Base-by-base conservation (phyloP, 2,888 invertebrate species). In the Eucera pruinosa region DNA sequence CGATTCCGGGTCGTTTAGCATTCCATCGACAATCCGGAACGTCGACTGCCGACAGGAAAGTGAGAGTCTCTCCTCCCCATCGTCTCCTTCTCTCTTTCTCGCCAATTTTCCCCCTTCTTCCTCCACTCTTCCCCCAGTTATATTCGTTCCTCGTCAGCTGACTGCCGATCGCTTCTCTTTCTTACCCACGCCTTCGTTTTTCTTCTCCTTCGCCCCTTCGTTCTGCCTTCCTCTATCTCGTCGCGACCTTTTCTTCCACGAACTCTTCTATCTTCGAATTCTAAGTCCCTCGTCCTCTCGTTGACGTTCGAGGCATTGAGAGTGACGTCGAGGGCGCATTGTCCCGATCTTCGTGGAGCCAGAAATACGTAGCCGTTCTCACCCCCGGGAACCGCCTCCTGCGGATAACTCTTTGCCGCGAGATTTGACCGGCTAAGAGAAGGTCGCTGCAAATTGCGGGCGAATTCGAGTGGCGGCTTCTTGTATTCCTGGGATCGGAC, bases 271-370 rank as follows among this genome's bases (percentile, higher is more conserved):
- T 83, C 82, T 72, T 83, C 80, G 80, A 78, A 78, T 84, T 80
- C 85, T 76, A 81, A 85, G 84, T 84, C 83, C 76, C 85, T 80
- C 80, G 74, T 78, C 75, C 83, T 79, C 81, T 61, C 78, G 43
- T 64, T 74, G 75, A 80, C 77, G 69, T 81, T 67, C 62, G 65
- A 84, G 80, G 86, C 84, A 87, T 90, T 87, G 88, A 90, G 87
- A 89, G 86, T 88, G 90, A 90, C 90, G 87, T 90, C 86, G 86
- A 90, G 89, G 78, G 83, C 78, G 82, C 81, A 89, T 90, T 90
- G 90, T 90, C 84, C 89, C 80, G 86, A 82, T 77, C 81, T 83
- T 86, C 82, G 27, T 80, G 71, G 61, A 73, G 61, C 55, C 64
- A 64, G 75, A 82, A 84, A 86, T 86, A 88, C 80, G 83, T 74